Conservation (phyloP, 2,113 vertebrate species). For the Dromas ardeola region DNA sequence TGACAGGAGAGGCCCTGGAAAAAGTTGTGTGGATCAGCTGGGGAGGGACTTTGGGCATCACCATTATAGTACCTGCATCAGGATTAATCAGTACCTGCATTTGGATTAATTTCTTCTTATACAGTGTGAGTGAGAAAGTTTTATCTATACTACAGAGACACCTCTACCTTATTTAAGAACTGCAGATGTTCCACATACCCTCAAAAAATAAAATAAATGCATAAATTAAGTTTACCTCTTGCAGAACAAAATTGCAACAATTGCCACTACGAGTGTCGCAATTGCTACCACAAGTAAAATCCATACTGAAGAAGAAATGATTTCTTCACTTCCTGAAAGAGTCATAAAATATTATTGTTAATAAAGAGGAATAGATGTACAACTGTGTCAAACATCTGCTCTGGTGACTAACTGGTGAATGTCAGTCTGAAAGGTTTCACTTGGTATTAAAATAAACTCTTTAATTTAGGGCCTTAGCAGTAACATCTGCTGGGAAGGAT, state of each 20-base stretch:
- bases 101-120: not conserved
- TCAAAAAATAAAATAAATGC: not conserved
- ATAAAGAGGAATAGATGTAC: not conserved
- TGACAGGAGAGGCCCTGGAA: not conserved
- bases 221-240: constrained; percentile 14
- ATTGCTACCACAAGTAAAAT: not conserved
- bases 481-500: not conserved
- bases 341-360: not conserved
- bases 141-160: not conserved
- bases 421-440: not conserved
- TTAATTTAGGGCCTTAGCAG: not conserved
- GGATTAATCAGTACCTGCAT: not conserved
- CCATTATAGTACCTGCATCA: not conserved
- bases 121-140: not conserved
- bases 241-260: not conserved
- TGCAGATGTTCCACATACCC: not conserved
- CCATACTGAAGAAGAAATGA: not conserved
- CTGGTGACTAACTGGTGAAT: not conserved
- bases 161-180: not conserved
- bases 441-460: not conserved
- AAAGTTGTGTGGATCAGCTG: not conserved
- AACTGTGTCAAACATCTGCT: not conserved
- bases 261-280: not conserved
- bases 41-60: not conserved
- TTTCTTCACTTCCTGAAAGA: constrained; percentile 27